Base-by-base conservation (phyloP, 2,797 vertebrate genomes). In the Philypnodon macrostomus region DNA sequence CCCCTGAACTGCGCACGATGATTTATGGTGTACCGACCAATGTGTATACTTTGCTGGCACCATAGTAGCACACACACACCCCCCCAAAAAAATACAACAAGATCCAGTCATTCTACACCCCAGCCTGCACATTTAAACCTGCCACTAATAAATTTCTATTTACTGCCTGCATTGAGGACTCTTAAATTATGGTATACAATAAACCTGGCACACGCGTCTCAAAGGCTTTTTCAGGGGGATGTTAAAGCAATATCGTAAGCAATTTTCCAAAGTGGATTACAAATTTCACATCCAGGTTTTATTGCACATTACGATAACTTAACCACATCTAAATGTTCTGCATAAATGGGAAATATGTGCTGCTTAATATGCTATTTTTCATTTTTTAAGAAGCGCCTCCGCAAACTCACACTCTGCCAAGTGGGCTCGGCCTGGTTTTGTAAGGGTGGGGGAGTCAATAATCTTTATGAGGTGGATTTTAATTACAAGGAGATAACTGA, bases 121-220 rank as follows among this genome's bases (percentile, higher is more conserved):
- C 73, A 73, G 79, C 73, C 79, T 83, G 80, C 81, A 81, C 74
- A 80, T 87, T 89, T 83, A 87, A 86, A 86, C 73, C 77, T 80
- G 75, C 76, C 76, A 78, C 83, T 87, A 89, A 90, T 89, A 88
- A 87, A 89, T 90, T 80, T 84, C 84, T 89, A 89, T 90, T 90
- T 91, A 88, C 83, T 77, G 86, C 88, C 90, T 90, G 90, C 91
- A 91, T 92, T 92, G 91, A 92, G 91, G 92, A 92, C 91, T 92
- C 91, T 92, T 94, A 94, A 94, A 92, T 92, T 90, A 94, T 92
- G 89, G 88, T 88, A 67, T 75, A 90, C 85, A 88, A 89, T 90
- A 91, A 90, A 91, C 77, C 85, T 89, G 87, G 87, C 88, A 88
- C 81, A 72, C 77, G 70, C 77, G 70, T 88, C 86, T 89, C 81